These are phyloP conservation scores for Thunnus thynnus DNA, from an alignment of 2,113 vertebrate genomes.

Conservation along the genomic window DNA sequence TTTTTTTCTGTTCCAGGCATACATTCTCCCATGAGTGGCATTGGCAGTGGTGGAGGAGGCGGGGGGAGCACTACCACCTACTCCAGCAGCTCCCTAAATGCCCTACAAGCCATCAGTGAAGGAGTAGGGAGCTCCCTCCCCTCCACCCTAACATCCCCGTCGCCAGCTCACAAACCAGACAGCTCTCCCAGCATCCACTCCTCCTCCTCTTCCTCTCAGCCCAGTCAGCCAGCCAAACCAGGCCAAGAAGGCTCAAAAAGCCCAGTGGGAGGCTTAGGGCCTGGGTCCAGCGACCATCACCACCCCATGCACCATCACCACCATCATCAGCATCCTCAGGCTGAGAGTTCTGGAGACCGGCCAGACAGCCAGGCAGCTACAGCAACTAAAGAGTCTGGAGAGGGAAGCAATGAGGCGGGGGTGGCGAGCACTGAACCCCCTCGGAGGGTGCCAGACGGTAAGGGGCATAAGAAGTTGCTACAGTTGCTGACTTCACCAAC, in stretches of 20 bases:
- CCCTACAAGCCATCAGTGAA: conserved; percentile 98
- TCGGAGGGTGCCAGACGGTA: conserved; percentile 89
- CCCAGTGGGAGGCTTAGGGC: conserved; percentile 76
- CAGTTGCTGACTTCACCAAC: conserved; percentile 95
- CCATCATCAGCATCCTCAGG: conserved; percentile 83
- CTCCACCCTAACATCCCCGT: conserved; percentile 92
- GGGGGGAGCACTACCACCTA: conserved; percentile 86
- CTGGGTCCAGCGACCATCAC: conserved; percentile 71
- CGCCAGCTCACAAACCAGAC: conserved; percentile 90
- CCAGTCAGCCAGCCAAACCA: conserved; percentile 70
- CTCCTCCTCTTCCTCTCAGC: conserved; percentile 81
- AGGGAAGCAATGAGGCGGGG: conserved; percentile 85
- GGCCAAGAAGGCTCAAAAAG: conserved; percentile 88
- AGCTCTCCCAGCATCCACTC: conserved; percentile 91
- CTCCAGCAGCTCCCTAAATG: conserved; percentile 97
- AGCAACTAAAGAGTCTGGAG: conserved; percentile 86
- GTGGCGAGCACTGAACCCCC: conserved; percentile 81
- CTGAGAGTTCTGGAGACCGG: conserved; percentile 90
- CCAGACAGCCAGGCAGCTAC: conserved; percentile 87
- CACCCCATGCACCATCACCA: conserved; percentile 77
- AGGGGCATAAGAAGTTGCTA: conserved; percentile 95
- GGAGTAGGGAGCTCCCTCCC: conserved; percentile 95
- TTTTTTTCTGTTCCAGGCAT: conserved; percentile 83
- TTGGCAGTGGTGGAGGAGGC: conserved; percentile 83
- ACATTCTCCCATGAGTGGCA: conserved; percentile 93